Base-by-base conservation (phyloP, 2,888 invertebrate species). In the Peribatodes rhomboidaria region DNA sequence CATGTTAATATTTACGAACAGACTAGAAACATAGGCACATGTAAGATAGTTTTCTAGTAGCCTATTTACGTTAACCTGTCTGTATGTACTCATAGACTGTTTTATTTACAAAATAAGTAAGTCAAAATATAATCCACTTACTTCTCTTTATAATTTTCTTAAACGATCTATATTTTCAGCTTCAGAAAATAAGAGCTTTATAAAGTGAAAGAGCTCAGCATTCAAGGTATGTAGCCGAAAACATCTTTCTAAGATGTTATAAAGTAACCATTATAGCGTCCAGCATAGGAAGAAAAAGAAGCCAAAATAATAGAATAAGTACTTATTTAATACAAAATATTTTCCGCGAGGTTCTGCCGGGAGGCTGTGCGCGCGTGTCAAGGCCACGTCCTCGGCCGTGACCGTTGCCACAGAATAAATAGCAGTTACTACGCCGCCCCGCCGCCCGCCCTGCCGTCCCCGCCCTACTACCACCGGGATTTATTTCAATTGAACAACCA, bases 351-450 rank as follows among this genome's bases (percentile, higher is more conserved):
- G 58, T 46, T 61, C 61, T 35, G 63, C 41, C 81, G 84, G n/a
- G 87, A 89, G 86, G 86, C 87, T 88, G 89, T 82, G 86, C 87
- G 83, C 83, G 80, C 78, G 85, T 88, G 91, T 91, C 90, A 92
- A 90, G 92, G 92, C 84, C 87, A 74, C 79, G 89, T 82, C 89
- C 90, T 88, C 88, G 89, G 87, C 91, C 91, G 84, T 91, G 92
- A 90, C 89, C 89, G 84, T 75, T 56, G 64, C 70, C 64, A 74
- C 27, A 27, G 27, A 27, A 27, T 27, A 27, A 27, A 27, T 27
- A 27, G 27, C 27, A 27, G 27, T 27, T 27, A 27, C 27, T 27
- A 27, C 27, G 27, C 71, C 68, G 69, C 68, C 71, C 68, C 56
- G 63, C 68, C 53, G 66, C 75, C 71, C 68, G 69, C 69, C 71